These are phyloP conservation scores for Brachyhypopomus gauderio DNA, from an alignment of 2,113 vertebrate genomes.

Conservation along the genomic window DNA sequence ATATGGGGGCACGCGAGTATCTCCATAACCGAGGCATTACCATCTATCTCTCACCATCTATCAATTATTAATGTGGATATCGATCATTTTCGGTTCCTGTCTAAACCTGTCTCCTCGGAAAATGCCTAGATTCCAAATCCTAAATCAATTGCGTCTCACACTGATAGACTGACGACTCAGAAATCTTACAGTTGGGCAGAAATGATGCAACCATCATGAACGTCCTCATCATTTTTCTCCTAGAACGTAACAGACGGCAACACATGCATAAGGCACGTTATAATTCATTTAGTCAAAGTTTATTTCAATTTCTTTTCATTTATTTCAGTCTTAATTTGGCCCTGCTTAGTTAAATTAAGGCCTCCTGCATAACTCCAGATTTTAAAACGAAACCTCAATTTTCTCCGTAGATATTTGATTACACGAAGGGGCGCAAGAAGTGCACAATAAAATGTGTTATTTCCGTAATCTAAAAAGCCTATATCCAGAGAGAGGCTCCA, in stretches of 20 bases:
- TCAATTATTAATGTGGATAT: conserved; percentile 80
- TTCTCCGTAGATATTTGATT: conserved; percentile 23
- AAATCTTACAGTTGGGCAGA: conserved; percentile 25
- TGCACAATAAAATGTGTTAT: conserved; percentile 7
- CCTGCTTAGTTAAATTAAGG: not conserved
- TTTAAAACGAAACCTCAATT: conserved; percentile 49
- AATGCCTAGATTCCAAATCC: not conserved
- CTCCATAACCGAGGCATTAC: not conserved
- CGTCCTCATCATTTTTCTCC: not conserved
- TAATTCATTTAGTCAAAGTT: no score
- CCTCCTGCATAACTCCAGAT: not conserved
- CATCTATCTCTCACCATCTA: conserved; percentile 46
- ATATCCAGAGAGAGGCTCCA: conserved; percentile 66
- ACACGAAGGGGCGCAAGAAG: not conserved
- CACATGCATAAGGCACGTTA: no score
- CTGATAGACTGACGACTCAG: conserved; percentile 29
- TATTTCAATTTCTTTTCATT: no score
- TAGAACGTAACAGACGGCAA: no score
- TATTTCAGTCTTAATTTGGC: not conserved
- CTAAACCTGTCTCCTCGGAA: conserved; percentile 62
- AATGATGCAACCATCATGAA: not conserved
- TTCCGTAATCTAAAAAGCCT: conserved; percentile 35
- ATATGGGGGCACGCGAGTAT: not conserved
- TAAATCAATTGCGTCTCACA: conserved; percentile 60
- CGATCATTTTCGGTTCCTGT: conserved; percentile 73